Evolutionary conservation across 1,140 invertebrate genomes (phyloP).

Genomic region (Cherax quadricarinatus): DNA sequence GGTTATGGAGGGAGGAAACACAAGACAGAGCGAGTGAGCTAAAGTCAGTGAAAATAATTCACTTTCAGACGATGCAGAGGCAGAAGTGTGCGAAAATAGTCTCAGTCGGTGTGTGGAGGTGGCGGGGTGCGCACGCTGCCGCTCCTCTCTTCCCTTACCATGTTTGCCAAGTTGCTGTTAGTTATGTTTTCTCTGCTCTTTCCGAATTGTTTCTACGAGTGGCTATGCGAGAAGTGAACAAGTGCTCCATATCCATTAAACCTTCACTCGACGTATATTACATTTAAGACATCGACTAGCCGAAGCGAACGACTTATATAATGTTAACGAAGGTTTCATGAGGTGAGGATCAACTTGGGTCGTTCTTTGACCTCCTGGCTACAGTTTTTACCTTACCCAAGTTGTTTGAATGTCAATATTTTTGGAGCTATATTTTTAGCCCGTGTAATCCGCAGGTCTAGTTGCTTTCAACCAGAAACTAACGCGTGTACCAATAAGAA

Average conservation of each 20-base stretch:
- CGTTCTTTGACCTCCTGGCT: too few relatives aligned
- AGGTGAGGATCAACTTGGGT: neutral
- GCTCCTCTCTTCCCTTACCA: neutral
- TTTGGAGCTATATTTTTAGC: neutral
- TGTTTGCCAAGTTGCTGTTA: conserved; percentile 2
- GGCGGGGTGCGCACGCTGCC: conserved; percentile 26
- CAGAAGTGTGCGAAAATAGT: conserved; percentile 25
- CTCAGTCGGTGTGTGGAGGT: conserved; percentile 47
- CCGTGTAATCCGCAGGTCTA: neutral
- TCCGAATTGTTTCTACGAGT: neutral
- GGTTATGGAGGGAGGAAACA: too few relatives aligned
- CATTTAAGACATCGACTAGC: neutral
- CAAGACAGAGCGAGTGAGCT: too few relatives aligned
- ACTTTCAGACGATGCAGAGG: neutral
- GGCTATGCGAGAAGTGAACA: conserved; percentile 13
- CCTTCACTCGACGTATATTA: neutral
- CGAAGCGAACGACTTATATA: neutral
- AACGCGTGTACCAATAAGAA: too few relatives aligned
- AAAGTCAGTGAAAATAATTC: neutral
- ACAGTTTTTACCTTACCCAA: neutral
- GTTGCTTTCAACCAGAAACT: too few relatives aligned
- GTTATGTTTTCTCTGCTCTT: neutral
- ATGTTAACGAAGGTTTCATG: neutral
- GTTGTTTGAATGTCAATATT: neutral
- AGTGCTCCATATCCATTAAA: neutral